Evolutionary conservation across 1,140 invertebrate genomes (phyloP), one percentile per base, ranked within the genome.

Genomic region (Archegozetes longisetosus): DNA sequence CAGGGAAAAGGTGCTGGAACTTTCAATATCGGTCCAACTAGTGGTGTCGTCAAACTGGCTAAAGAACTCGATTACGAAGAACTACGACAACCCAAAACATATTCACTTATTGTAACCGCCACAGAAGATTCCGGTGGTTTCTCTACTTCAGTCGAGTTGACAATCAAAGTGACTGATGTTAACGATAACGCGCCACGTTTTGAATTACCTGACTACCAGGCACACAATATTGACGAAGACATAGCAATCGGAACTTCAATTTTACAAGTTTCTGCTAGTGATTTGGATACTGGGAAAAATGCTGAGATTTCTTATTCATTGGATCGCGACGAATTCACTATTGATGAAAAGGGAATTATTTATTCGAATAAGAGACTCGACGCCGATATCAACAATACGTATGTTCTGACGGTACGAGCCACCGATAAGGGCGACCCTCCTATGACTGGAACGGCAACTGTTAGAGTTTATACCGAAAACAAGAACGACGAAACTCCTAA

Each of bases 401-500:
- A 94, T 69, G 88, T 92, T 71, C 90, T 94, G 68, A 80, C 82
- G 25, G 87, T 94, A 3, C 90, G 87, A 14, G 88, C 89, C 4
- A 89, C 85, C 70, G 89, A 94, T 69, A 90, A 88, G 74, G 89
- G 90, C 17, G 88, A 91, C 71, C 89, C 88, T 1, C 79, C 87
- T 0, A 88, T 91, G 70, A 90, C 85, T 2, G 89, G 89, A 24
- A 87, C 86, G 1, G 88, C 89, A 0, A 93, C 88, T 0, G 88
- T 93, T 9, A 78, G 90, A 55, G 84, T 94, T 61, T 94, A 93
- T 69, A 94, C 90, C 2, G 92, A 93, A 69, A 94, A 93, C 68
- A 92, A 91, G 74, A 94, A 94, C 72, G 90, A 94, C 68, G 90
- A 93, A 74, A 87, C 92, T 70, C 90, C 90, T 0, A 93, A 92